Evolutionary conservation across 1,140 invertebrate genomes (phyloP), one percentile per base, ranked within the genome.

Genomic region (Bombus polaris): DNA sequence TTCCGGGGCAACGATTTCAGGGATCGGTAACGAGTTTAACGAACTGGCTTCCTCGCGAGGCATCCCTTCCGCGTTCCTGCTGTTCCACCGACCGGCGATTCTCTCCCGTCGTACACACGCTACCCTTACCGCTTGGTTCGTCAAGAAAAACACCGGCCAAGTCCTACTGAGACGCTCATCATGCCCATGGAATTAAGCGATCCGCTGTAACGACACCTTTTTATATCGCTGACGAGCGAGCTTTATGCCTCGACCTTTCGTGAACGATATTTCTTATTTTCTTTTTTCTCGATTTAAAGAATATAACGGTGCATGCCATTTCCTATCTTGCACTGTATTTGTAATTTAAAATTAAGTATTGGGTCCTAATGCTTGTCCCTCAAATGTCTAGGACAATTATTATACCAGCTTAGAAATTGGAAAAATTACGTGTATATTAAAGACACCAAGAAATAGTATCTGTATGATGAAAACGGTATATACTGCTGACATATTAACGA

Each of bases 21-120:
- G 75, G 83, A 89, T 89, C 87, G 80, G 87, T 89, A 89, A 89
- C 87, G 79, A 89, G 88, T 89, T 89, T 89, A 89, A 89, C 84
- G 85, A 89, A 89, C 88, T 89, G 88, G 74, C 80, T 83, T 86
- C 83, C 68, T 44, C 72, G 42, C 80, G 77, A 83, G 59, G 42
- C 53, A 76, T 88, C 83, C 78, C 87, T 89, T 89, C 88, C 88
- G 83, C 87, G 87, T 89, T 88, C 87, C 75, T 79, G 47, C 28
- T 77, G 62, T 57, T 53, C 65, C 68, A 47, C n/a, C 59, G 66
- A n/a, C 18, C 62, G 65, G 44, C 22, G 47, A 82, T 73, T 80
- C 57, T 57, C 77, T 9, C 10, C 5, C 35, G 35, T 44, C 12
- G 13, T 28, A 28, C 35, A 15, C 57, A 25, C 57, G 70, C 75